Evolutionary conservation across 2,797 vertebrate species (phyloP).

Genomic region (Chromis chromis): DNA sequence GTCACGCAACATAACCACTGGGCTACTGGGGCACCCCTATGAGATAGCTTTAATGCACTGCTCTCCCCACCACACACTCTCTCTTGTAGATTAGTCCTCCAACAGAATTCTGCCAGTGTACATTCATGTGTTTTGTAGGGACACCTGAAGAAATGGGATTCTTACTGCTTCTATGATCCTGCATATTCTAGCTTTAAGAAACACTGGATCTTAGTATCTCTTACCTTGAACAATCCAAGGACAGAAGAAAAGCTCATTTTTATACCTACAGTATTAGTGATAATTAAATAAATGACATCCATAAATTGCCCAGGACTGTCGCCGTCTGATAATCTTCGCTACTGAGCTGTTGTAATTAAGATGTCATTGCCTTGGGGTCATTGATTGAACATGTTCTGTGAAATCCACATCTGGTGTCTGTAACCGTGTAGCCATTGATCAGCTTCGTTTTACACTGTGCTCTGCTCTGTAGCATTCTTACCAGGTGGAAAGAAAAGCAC

Average conservation of each 20-base stretch:
- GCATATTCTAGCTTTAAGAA: too few relatives aligned
- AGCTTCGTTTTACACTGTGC: constrained; percentile 18
- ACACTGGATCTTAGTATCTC: too few relatives aligned
- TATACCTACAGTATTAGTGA: background rate
- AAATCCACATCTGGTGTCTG: constrained; percentile 26
- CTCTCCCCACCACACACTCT: too few relatives aligned
- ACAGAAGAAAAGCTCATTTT: background rate
- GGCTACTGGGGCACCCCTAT: too few relatives aligned
- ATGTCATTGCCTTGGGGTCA: constrained; percentile 31
- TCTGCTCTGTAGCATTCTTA: background rate
- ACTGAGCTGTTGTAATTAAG: constrained; percentile 42
- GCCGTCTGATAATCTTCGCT: constrained; percentile 13
- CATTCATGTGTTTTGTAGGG: too few relatives aligned
- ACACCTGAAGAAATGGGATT: too few relatives aligned
- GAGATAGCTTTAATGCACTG: too few relatives aligned
- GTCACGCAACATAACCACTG: too few relatives aligned
- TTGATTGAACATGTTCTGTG: constrained; percentile 49
- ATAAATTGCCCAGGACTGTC: constrained; percentile 7
- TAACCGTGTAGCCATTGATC: constrained; percentile 56
- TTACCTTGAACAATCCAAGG: background rate
- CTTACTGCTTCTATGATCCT: too few relatives aligned
- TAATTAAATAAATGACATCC: constrained; percentile 15
- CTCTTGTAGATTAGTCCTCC: too few relatives aligned
- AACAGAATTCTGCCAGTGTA: too few relatives aligned
- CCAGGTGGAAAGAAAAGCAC: background rate